Evolutionary conservation across 2,888 invertebrate species (phyloP), one percentile per base, ranked within the genome.

Genomic region (Agonopterix alstromeriana): DNA sequence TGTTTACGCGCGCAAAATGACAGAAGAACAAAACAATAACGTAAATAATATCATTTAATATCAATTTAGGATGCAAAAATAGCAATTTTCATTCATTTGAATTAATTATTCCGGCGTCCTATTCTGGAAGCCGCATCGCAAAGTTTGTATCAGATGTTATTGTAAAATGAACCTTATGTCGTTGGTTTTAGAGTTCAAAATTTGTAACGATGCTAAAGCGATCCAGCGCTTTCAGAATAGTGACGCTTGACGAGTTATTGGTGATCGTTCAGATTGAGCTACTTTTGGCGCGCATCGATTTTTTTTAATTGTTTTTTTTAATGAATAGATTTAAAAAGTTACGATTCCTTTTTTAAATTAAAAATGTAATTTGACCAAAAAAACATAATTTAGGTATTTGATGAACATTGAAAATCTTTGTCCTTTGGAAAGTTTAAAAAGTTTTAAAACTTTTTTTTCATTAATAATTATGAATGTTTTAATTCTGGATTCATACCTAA

Each of bases 91-190:
- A 60, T 61, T 57, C 49, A 57, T 57, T 52, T 55, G 61, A 60
- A 68, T 66, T 72, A 70, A 74, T 76, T 77, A 79, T 69, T 59
- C 47, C 12, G 51, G 57, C 58, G 67, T 57, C 58, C 56, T 83
- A 85, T 81, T 85, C 83, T 75, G 67, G 50, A 69, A 67, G 72
- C 75, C 57, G 68, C 58, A 61, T 76, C 64, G 63, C 58, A 65
- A 53, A 52, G 48, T 48, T 51, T 50, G 55, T 51, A 36, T 51
- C 48, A 49, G 49, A 50, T 58, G 56, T 52, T 64, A 61, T 59
- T 56, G 60, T 48, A 78, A 65, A 67, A 53, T 77, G 48, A 53
- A 60, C 67, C 64, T 66, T 82, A 77, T 55, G n/a, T 0, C 0
- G 0, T 2, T 46, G 0, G 49, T 0, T 42, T 62, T 82, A 82